Percentiles rank a stretch among this genome's conserved stretches.
These are phyloP conservation scores for Oscheius onirici DNA, from an alignment of 2,888 invertebrate genomes.

Conservation along the genomic window DNA sequence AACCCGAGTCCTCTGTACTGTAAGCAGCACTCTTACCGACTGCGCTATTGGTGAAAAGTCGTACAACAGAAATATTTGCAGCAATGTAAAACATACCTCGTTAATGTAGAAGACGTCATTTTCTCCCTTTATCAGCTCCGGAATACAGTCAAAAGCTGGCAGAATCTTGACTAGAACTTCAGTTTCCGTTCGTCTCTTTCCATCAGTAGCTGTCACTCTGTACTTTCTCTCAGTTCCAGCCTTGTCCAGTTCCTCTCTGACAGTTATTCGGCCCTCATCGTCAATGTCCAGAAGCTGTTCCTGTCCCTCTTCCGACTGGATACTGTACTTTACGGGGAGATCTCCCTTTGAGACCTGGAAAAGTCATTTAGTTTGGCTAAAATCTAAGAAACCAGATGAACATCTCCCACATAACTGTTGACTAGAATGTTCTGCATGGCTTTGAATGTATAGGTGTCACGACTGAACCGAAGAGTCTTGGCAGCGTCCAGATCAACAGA, in stretches of 20 bases:
- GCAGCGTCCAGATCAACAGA: conserved; percentile 10
- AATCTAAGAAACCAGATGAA: background rate
- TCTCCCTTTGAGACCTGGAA: conserved; percentile 1
- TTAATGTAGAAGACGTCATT: conserved; percentile 43
- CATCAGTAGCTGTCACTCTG: conserved; percentile 1
- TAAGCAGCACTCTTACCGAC: background rate
- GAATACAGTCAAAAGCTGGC: conserved; percentile 43
- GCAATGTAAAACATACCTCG: conserved; percentile 33
- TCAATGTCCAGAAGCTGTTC: conserved; percentile 30
- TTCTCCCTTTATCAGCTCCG: conserved; percentile 38
- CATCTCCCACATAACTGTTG: conserved; percentile 27
- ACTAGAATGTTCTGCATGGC: conserved; percentile 29
- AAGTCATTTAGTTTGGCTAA: background rate
- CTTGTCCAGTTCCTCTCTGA: conserved; percentile 17
- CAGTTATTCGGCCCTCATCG: conserved; percentile 28
- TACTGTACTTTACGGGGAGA: conserved; percentile 26
- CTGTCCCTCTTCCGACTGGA: background rate
- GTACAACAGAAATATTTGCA: too few species aligned
- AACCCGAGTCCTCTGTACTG: background rate
- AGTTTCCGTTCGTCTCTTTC: background rate
- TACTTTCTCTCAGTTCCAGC: background rate
- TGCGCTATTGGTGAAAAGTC: background rate
- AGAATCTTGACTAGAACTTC: conserved; percentile 36
- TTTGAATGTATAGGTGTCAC: conserved; percentile 2
- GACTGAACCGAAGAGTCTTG: background rate